phyloP scores from a whole-genome alignment of 2,888 invertebrate species.

The Morpho achilles region DNA sequence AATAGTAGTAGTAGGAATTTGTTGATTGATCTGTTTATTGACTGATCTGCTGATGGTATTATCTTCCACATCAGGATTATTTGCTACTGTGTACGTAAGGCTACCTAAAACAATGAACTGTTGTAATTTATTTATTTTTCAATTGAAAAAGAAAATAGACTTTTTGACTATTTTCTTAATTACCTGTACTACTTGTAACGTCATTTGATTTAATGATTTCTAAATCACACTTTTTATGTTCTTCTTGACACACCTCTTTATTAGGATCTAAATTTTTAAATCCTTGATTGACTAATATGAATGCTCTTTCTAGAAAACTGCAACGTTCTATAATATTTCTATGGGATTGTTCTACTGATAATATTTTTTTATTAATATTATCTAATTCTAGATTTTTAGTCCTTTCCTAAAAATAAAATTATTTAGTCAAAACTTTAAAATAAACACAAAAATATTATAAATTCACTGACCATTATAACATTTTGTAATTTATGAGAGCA shows the following conservation, averaged over 20 bases:
- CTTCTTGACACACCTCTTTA: slow-evolving; percentile 28
- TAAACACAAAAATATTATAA: no score
- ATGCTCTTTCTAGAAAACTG: slow-evolving; percentile 52
- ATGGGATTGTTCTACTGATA: slow-evolving; percentile 46
- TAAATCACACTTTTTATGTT: slow-evolving; percentile 38
- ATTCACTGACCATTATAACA: slow-evolving; percentile 45
- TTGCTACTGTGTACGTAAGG: slow-evolving; percentile 51
- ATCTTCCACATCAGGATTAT: slow-evolving; percentile 30
- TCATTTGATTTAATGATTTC: slow-evolving; percentile 61
- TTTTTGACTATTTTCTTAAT: slow-evolving; percentile 7
- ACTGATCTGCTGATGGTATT: not conserved
- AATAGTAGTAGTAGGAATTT: slow-evolving; percentile 17
- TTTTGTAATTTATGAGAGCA: slow-evolving; percentile 59
- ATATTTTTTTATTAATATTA: slow-evolving; percentile 49
- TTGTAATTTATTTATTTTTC: not conserved
- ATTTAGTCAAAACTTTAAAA: not conserved
- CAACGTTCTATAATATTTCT: slow-evolving; percentile 49
- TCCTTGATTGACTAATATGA: slow-evolving; percentile 57
- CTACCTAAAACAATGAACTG: slow-evolving; percentile 45
- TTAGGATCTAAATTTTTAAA: slow-evolving; percentile 39
- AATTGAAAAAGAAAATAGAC: not conserved
- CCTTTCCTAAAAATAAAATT: slow-evolving; percentile 42
- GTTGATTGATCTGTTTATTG: not conserved
- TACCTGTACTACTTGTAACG: slow-evolving; percentile 50
- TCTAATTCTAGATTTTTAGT: slow-evolving; percentile 49